phyloP scores from a whole-genome alignment of 2,113 vertebrate species.

The Todiramphus saurophagus region DNA sequence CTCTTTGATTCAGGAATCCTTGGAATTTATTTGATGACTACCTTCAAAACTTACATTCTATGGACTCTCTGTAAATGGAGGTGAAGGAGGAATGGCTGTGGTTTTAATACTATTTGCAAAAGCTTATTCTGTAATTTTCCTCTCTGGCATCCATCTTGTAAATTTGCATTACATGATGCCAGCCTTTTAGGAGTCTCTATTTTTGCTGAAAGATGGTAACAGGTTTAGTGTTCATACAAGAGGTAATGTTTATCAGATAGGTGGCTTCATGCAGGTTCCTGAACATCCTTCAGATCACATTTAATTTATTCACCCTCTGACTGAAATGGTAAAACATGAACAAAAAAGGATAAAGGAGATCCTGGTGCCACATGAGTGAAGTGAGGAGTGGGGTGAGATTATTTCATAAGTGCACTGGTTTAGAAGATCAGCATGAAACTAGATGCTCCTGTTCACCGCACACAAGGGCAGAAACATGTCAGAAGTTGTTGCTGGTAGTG shows the following conservation, averaged over 20 bases:
- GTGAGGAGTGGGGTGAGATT: neutral
- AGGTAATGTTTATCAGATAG: neutral
- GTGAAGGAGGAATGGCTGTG: conserved; percentile 30
- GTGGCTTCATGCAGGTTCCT: neutral
- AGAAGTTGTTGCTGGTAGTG: neutral
- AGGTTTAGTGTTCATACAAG: neutral
- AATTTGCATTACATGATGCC: conserved; percentile 17
- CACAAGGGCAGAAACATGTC: neutral
- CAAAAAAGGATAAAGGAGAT: neutral
- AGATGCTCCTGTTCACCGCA: neutral
- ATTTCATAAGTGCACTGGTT: neutral
- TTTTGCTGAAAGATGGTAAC: neutral
- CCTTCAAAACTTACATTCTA: conserved; percentile 2
- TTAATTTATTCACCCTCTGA: neutral
- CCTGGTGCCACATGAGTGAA: neutral
- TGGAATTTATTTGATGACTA: conserved; percentile 27
- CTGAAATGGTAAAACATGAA: neutral
- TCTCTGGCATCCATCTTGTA: conserved; percentile 35
- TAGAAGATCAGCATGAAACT: neutral
- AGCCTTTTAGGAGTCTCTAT: neutral
- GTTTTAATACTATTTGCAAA: conserved; percentile 45
- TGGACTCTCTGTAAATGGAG: conserved; percentile 30
- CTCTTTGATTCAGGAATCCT: neutral
- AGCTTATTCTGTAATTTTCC: conserved; percentile 63
- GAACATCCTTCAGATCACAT: neutral